A percentile compares a stretch with the other conserved stretches of the same genome.
phyloP scores from a whole-genome alignment of 1,140 invertebrate genomes.

The Laupala kohalensis region DNA sequence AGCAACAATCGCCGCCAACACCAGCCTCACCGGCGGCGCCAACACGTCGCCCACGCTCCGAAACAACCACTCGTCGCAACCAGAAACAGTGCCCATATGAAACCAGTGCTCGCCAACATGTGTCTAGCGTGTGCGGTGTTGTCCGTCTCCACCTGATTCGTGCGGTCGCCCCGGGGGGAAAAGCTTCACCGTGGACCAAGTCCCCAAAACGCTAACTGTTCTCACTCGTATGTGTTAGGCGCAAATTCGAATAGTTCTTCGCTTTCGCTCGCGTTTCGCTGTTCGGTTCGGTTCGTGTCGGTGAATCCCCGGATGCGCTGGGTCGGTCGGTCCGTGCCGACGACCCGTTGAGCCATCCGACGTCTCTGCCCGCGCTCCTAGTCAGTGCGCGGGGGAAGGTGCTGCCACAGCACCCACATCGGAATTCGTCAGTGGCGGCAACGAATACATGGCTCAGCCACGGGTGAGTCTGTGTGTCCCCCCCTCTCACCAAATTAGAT shows the following conservation, averaged over 20 bases:
- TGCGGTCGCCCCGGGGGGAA: neutral
- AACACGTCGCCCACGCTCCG: too few species aligned
- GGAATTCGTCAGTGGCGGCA: slow-evolving; percentile 41
- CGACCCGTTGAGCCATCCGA: slow-evolving; percentile 14
- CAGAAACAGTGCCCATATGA: neutral
- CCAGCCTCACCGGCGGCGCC: too few species aligned
- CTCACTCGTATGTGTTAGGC: neutral
- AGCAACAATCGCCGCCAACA: neutral
- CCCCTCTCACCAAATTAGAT: neutral
- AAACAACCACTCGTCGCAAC: neutral
- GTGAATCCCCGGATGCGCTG: neutral
- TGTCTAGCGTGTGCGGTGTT: slow-evolving; percentile 16
- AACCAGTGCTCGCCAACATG: slow-evolving; percentile 11
- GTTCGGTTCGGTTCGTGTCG: too few species aligned
- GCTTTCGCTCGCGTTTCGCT: neutral
- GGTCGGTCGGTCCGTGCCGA: neutral
- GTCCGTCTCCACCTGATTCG: slow-evolving; percentile 15
- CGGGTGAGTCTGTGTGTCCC: slow-evolving; percentile 33
- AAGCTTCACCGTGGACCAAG: slow-evolving; percentile 14
- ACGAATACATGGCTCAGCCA: slow-evolving; percentile 51
- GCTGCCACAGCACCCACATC: slow-evolving; percentile 37
- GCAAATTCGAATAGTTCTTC: neutral
- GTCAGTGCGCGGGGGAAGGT: slow-evolving; percentile 23
- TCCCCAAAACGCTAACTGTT: too few species aligned
- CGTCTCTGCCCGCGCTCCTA: slow-evolving; percentile 18